These are phyloP conservation scores for Heteromyza rotundicornis DNA, from an alignment of 2,888 invertebrate genomes.

Conservation along the genomic window DNA sequence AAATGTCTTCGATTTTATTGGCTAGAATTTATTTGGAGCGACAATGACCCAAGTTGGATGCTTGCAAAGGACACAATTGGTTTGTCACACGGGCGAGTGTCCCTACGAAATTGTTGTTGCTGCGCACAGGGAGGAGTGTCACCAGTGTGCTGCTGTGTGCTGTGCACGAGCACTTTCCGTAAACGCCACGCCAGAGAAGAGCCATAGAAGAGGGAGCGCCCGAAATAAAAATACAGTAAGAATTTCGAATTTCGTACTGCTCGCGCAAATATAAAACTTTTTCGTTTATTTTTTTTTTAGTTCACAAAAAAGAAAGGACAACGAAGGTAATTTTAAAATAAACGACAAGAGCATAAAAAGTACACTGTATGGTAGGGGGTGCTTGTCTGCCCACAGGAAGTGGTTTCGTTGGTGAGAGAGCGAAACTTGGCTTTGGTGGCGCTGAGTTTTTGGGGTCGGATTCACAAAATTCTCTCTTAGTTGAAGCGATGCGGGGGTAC, in stretches of 20 bases:
- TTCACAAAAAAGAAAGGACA: too few species aligned
- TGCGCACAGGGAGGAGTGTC: conserved; percentile 32
- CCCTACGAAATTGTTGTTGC: conserved; percentile 28
- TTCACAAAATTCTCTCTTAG: background rate
- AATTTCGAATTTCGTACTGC: background rate
- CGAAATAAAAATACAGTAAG: conserved; percentile 7
- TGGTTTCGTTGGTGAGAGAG: conserved; percentile 7
- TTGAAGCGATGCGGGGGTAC: background rate
- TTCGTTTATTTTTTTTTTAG: background rate
- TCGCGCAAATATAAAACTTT: conserved; percentile 5
- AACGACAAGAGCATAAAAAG: background rate
- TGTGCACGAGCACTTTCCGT: too few species aligned
- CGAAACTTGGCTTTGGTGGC: conserved; percentile 7
- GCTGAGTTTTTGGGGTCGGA: background rate
- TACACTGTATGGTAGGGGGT: background rate
- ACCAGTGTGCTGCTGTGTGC: conserved; percentile 13
- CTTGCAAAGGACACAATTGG: conserved; percentile 44
- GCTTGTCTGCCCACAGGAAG: background rate
- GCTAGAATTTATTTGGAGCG: conserved; percentile 40
- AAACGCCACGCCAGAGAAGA: background rate
- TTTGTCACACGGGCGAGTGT: conserved; percentile 36
- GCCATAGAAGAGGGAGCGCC: background rate
- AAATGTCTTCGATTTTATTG: conserved; percentile 38
- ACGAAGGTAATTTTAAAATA: conserved; percentile 4
- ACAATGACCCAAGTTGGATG: conserved; percentile 42